phyloP scores from a whole-genome alignment of 2,797 vertebrate species.

The Diceros bicornis region DNA sequence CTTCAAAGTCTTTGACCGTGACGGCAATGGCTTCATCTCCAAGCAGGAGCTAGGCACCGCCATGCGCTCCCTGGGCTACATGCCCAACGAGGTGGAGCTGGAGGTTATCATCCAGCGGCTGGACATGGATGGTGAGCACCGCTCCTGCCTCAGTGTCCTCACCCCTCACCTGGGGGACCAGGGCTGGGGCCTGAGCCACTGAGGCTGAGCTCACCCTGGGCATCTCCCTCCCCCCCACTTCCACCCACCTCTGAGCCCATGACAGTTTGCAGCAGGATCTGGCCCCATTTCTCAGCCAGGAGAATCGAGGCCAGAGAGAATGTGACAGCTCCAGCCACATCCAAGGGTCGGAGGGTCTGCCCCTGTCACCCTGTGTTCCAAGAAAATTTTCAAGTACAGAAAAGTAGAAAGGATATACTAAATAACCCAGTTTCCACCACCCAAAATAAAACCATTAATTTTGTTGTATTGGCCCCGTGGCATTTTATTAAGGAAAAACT shows the following conservation, averaged over 20 bases:
- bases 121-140: constrained; percentile 96
- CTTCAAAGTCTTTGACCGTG: constrained; percentile 98
- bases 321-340: neutral
- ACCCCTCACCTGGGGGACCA: neutral
- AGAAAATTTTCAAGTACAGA: neutral
- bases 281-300: constrained; percentile 1
- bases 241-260: too few relatives aligned
- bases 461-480: neutral
- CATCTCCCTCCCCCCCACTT: neutral
- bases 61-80: constrained; percentile 98
- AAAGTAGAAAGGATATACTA: neutral
- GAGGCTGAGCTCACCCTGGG: neutral
- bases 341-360: neutral
- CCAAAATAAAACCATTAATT: neutral
- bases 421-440: neutral
- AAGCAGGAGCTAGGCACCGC: constrained; percentile 98
- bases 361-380: neutral
- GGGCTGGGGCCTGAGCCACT: neutral
- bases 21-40: constrained; percentile 98
- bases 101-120: constrained; percentile 98
- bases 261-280: neutral
- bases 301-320: neutral
- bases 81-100: constrained; percentile 98
- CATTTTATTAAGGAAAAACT: constrained; percentile 37
- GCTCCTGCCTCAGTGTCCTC: neutral